Percentiles rank a stretch among this genome's conserved stretches.
phyloP scores from a whole-genome alignment of 2,888 invertebrate species.

The Microplitis deprimator region DNA sequence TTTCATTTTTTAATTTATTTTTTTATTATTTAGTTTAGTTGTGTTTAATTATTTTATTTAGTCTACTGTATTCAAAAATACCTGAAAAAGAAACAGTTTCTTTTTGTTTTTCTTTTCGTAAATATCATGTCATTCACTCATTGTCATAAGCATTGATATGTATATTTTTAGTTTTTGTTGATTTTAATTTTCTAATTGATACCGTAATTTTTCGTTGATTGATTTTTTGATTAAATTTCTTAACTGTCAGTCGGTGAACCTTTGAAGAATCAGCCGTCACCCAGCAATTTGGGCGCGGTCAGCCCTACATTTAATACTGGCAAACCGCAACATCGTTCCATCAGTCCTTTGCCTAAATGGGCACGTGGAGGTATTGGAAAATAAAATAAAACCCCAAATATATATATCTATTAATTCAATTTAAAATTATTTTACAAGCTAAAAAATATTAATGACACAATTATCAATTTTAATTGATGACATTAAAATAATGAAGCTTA shows the following conservation, averaged over 20 bases:
- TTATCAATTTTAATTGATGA: no score
- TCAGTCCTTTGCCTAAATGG: conserved; percentile 76
- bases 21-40: conserved; percentile 3
- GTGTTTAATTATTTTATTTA: conserved; percentile 16
- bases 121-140: conserved; percentile 34
- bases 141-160: conserved; percentile 10
- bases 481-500: no score
- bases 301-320: conserved; percentile 66
- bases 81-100: neutral
- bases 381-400: neutral
- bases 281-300: conserved; percentile 70
- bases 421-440: conserved; percentile 13
- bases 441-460: conserved; percentile 10
- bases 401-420: conserved; percentile 1
- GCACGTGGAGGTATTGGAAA: conserved; percentile 73
- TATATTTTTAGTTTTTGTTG: neutral
- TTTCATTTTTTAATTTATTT: conserved; percentile 46
- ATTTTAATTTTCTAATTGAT: neutral
- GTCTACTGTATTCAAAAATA: neutral
- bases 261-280: conserved; percentile 73
- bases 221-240: conserved; percentile 32
- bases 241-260: conserved; percentile 72
- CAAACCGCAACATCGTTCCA: conserved; percentile 70
- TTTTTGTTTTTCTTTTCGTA: conserved; percentile 18
- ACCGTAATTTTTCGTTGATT: conserved; percentile 2